phyloP scores from a whole-genome alignment of 2,113 vertebrate genomes.

The Tretioscincus oriximinensis region DNA sequence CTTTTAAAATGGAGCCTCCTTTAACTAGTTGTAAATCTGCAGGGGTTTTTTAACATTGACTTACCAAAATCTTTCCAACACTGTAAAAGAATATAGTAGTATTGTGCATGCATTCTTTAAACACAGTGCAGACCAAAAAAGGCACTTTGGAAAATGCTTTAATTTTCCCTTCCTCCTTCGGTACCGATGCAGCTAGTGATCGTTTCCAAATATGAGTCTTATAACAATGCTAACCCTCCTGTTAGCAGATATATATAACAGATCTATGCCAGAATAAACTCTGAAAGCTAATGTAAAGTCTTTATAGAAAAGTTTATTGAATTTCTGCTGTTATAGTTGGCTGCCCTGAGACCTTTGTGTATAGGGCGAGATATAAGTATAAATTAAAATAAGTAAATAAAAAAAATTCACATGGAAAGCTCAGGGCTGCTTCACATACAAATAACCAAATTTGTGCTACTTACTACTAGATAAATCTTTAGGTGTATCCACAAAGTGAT shows the following conservation, averaged over 20 bases:
- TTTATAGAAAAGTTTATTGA: background rate
- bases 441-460: background rate
- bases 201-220: background rate
- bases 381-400: no score
- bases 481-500: background rate
- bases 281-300: no score
- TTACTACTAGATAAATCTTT: background rate
- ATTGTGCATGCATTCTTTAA: no score
- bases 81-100: slow-evolving; percentile 2
- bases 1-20: background rate
- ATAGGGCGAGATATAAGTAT: no score
- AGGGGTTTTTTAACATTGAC: slow-evolving; percentile 16
- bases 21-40: slow-evolving; percentile 42
- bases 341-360: no score
- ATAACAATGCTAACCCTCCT: background rate
- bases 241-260: background rate
- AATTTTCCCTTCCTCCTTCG: no score
- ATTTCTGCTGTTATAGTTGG: no score
- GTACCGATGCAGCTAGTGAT: background rate
- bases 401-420: background rate
- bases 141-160: no score
- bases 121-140: no score
- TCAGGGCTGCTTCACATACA: background rate
- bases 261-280: background rate
- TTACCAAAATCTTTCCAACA: background rate